A percentile compares a stretch with the other conserved stretches of the same genome.
Evolutionary conservation across 2,113 vertebrate species (phyloP).

Genomic region (Coreoperca whiteheadi): DNA sequence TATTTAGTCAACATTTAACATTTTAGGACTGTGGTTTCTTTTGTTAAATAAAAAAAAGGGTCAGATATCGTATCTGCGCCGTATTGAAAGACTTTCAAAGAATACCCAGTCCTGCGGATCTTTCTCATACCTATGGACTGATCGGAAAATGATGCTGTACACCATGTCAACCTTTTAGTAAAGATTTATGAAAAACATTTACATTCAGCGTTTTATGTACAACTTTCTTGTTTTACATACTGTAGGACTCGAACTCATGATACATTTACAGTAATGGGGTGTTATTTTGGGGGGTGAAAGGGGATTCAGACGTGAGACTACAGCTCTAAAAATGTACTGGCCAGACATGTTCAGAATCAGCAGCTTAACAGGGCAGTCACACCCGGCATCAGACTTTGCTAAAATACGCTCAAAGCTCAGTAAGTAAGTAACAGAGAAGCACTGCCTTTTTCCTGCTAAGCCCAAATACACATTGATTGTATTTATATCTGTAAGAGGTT

Average conservation of each 20-base stretch:
- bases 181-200: slow-evolving; percentile 17
- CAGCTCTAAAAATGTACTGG: background rate
- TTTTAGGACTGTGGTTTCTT: background rate
- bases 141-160: background rate
- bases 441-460: slow-evolving; percentile 9
- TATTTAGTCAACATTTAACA: background rate
- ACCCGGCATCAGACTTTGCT: slow-evolving; percentile 8
- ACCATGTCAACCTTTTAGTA: background rate
- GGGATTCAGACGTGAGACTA: background rate
- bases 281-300: background rate
- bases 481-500: slow-evolving; percentile 11
- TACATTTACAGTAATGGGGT: background rate
- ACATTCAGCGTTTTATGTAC: slow-evolving; percentile 38
- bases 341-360: slow-evolving; percentile 1
- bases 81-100: too few species aligned
- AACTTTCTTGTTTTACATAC: background rate
- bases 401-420: slow-evolving; percentile 7
- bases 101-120: too few species aligned
- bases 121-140: background rate
- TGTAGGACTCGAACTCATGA: background rate
- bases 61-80: too few species aligned
- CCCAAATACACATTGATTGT: slow-evolving; percentile 12
- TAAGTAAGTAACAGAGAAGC: background rate
- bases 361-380: background rate
- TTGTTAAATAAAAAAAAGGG: background rate